These are phyloP conservation scores for Pemphredon lugubris DNA, from an alignment of 2,888 invertebrate species.

Conservation along the genomic window DNA sequence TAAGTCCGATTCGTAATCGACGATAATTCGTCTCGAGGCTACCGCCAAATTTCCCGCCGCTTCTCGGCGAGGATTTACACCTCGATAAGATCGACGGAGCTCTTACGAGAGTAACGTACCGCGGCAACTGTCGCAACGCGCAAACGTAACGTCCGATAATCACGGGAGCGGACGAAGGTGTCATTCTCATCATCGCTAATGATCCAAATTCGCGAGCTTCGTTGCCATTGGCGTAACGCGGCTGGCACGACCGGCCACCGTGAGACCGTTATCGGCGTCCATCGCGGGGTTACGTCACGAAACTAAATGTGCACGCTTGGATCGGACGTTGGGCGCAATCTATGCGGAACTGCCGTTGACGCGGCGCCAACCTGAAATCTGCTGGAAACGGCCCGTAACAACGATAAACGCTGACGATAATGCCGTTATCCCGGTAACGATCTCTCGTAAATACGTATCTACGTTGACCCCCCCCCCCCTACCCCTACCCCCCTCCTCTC, in stretches of 20 bases:
- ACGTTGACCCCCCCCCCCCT: slow-evolving; percentile 4
- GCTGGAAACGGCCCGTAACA: slow-evolving; percentile 14
- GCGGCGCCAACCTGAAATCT: slow-evolving; percentile 35
- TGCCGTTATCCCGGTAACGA: slow-evolving; percentile 25
- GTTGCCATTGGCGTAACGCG: slow-evolving; percentile 29
- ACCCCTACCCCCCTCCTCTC: no score
- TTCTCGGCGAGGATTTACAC: slow-evolving; percentile 24
- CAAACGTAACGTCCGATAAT: neutral
- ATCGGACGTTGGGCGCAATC: slow-evolving; percentile 22
- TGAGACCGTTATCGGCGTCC: slow-evolving; percentile 31
- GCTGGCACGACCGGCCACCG: slow-evolving; percentile 18
- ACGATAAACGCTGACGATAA: slow-evolving; percentile 20
- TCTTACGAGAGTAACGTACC: neutral
- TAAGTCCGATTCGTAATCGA: no score
- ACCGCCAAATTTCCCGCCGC: no score
- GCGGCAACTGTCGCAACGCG: neutral
- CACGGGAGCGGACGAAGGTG: slow-evolving; percentile 35
- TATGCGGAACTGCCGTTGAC: slow-evolving; percentile 44
- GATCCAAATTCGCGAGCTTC: slow-evolving; percentile 27
- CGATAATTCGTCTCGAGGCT: no score
- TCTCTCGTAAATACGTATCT: slow-evolving; percentile 33
- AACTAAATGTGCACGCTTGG: slow-evolving; percentile 37
- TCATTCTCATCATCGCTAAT: slow-evolving; percentile 46
- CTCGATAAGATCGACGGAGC: neutral
- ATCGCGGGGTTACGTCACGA: slow-evolving; percentile 33